Evolutionary conservation across 2,888 invertebrate species (phyloP), one percentile per base, ranked within the genome.

Genomic region (Sinopyrophorus schimmeli): DNA sequence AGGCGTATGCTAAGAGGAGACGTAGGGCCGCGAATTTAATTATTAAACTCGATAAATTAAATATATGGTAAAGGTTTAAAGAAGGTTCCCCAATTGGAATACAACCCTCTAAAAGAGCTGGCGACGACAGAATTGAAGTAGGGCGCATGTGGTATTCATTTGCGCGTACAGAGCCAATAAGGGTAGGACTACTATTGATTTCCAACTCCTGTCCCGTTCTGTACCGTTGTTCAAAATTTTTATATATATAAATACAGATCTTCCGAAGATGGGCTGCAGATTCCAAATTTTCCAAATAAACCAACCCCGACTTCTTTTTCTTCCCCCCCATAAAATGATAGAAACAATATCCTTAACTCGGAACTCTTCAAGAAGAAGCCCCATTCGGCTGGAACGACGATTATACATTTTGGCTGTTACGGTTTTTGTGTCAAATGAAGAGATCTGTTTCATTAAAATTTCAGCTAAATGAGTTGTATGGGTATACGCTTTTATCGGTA

Each of bases 131-230:
- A 53, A 57, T 60, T 58, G 62, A 59, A 58, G 63, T 62, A 65
- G 61, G 59, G 64, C 65, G 65, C 65, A 65, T 65, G 65, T 65
- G 65, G 65, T 65, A 65, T 63, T 65, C 65, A 65, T 65, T 65
- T 65, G 63, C 65, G 64, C 65, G 64, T 63, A 63, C 62, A 59
- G 61, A 64, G 64, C 64, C 62, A 62, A 59, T 60, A 60, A 59
- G 55, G 51, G 55, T 54, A 47, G 58, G 59, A 60, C 60, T 58
- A 55, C 60, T 65, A 65, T 65, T 64, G 65, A 65, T 65, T 65
- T 65, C 62, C 58, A 62, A 52, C 56, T 57, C 63, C 59, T 60
- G 53, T 59, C 54, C 60, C 57, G 37, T 32, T 27, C 47, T 47
- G 47, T 47, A 47, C 27, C 39, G 38, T 30, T 47, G 47, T 47